A percentile compares a stretch with the other conserved stretches of the same genome.
Evolutionary conservation across 2,113 vertebrate genomes (phyloP).

Genomic region (Sinocyclocheilus anshuiensis): DNA sequence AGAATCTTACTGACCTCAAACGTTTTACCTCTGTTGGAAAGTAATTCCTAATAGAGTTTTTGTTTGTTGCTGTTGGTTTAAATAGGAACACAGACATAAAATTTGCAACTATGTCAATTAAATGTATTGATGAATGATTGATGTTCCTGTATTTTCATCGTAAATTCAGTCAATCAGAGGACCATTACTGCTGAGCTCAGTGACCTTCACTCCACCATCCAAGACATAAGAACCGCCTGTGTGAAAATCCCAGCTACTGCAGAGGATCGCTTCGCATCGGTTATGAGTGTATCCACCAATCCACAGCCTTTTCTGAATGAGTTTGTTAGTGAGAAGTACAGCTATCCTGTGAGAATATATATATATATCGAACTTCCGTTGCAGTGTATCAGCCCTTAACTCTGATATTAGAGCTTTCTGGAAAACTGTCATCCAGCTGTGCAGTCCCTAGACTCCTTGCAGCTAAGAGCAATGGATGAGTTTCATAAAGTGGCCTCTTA

Average conservation of each 20-base stretch:
- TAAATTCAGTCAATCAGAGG: conserved; percentile 88
- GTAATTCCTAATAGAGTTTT: too few species aligned
- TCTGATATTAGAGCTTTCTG: conserved; percentile 83
- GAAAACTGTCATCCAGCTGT: conserved; percentile 90
- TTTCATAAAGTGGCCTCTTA: conserved; percentile 88
- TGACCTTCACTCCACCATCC: conserved; percentile 88
- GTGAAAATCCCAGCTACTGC: conserved; percentile 82
- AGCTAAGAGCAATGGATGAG: conserved; percentile 89
- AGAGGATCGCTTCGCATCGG: conserved; percentile 88
- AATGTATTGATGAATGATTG: background rate
- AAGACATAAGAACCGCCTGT: conserved; percentile 90
- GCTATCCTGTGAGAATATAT: background rate
- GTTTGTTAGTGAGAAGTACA: background rate
- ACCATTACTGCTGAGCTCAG: conserved; percentile 85
- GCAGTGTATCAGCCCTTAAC: conserved; percentile 65
- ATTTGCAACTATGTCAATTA: background rate
- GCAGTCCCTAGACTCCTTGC: conserved; percentile 87
- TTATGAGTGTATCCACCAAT: conserved; percentile 89
- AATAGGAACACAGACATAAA: background rate
- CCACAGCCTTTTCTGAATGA: background rate
- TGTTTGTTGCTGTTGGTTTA: background rate
- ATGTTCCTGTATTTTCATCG: background rate
- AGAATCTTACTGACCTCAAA: background rate
- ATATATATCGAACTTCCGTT: background rate
- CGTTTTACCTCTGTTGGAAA: background rate